These are phyloP conservation scores for Dermatemys mawii DNA, from an alignment of 2,113 vertebrate species.

Conservation along the genomic window DNA sequence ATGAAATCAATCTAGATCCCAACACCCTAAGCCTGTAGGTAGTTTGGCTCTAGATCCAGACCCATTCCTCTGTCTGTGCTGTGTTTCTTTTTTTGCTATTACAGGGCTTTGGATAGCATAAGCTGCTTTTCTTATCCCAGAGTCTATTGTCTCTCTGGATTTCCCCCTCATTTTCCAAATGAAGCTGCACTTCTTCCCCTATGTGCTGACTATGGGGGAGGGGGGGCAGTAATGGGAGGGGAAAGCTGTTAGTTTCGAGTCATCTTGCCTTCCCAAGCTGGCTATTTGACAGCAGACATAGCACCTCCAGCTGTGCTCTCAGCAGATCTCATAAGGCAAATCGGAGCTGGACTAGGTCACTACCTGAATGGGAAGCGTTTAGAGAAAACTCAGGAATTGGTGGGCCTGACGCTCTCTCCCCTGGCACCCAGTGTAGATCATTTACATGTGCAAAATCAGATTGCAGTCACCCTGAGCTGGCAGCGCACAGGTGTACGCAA, in stretches of 20 bases:
- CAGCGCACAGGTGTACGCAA: background rate
- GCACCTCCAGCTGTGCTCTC: background rate
- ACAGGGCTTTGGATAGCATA: background rate
- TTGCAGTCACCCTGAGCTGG: background rate
- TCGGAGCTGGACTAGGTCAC: background rate
- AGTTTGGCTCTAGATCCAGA: background rate
- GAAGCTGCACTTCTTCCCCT: background rate
- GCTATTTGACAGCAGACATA: background rate
- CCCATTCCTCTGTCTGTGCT: background rate
- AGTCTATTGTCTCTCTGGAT: background rate
- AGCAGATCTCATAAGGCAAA: background rate
- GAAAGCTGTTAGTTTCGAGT: background rate
- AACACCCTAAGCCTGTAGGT: background rate
- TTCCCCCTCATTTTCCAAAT: fast-evolving
- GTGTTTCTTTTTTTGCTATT: background rate
- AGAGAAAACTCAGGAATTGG: background rate
- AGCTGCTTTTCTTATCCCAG: background rate
- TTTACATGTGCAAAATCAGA: background rate
- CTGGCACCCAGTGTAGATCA: background rate
- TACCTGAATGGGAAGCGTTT: background rate
- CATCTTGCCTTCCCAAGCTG: background rate
- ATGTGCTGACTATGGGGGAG: fast-evolving
- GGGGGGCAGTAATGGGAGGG: too few relatives aligned
- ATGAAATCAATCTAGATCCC: background rate
- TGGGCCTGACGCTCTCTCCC: background rate